phyloP scores from a whole-genome alignment of 2,113 vertebrate genomes.

The Illadopsis cleaveri region DNA sequence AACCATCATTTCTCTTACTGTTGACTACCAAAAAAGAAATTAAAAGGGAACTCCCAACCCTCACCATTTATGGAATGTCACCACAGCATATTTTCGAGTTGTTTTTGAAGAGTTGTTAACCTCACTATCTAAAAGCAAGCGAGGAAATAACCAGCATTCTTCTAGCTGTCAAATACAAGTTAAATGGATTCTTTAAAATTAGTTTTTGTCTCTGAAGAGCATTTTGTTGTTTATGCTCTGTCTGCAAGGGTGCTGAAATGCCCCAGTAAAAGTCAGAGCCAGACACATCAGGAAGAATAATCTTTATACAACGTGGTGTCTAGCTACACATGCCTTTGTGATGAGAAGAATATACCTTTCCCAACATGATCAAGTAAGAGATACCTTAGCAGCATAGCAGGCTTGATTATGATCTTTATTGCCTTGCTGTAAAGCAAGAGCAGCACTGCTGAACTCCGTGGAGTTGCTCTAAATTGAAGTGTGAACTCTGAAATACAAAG shows the following conservation, averaged over 20 bases:
- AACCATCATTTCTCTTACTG: neutral
- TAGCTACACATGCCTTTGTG: neutral
- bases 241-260: neutral
- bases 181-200: slow-evolving; percentile 7
- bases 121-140: slow-evolving; percentile 2
- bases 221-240: slow-evolving; percentile 2
- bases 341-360: slow-evolving; percentile 7
- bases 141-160: neutral
- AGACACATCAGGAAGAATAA: neutral
- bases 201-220: neutral
- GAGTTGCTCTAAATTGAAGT: slow-evolving; percentile 14
- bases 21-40: neutral
- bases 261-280: neutral
- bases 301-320: neutral
- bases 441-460: neutral
- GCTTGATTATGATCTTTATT: slow-evolving; percentile 58
- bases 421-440: slow-evolving; percentile 18
- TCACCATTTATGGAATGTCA: neutral
- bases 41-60: neutral
- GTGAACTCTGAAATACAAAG: slow-evolving; percentile 34
- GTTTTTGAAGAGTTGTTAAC: slow-evolving; percentile 13
- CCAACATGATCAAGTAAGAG: slow-evolving; percentile 19
- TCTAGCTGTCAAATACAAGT: neutral
- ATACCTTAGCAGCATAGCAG: neutral
- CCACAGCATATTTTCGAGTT: neutral